Conservation (phyloP, 2,797 vertebrate species). For the Otolemur crassicaudatus region DNA sequence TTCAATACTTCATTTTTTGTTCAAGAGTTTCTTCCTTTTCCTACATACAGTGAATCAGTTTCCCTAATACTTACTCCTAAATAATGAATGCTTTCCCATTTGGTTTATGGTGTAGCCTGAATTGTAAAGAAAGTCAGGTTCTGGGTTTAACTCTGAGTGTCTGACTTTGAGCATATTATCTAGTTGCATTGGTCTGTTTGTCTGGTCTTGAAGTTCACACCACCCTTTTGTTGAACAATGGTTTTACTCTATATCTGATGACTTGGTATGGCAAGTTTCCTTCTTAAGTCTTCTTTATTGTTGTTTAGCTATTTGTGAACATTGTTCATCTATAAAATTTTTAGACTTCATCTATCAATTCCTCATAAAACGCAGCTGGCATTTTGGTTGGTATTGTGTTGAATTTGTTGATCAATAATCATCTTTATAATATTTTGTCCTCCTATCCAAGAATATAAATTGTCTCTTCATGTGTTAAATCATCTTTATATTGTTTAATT, state of each 20-base stretch:
- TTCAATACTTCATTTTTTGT: not conserved
- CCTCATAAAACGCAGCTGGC: not conserved
- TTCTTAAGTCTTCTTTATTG: not conserved
- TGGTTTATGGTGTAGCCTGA: not conserved
- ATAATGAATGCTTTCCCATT: not conserved
- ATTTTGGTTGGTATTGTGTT: not conserved
- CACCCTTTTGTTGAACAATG: not conserved
- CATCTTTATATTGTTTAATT: not conserved
- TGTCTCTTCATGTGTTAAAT: not conserved
- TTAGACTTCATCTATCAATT: not conserved
- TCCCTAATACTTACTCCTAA: not conserved
- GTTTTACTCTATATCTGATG: not conserved
- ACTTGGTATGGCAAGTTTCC: not conserved
- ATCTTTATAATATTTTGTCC: conserved; percentile 32
- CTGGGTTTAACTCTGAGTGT: not conserved
- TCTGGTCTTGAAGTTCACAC: not conserved
- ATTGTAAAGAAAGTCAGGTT: not conserved
- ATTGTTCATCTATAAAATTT: not conserved
- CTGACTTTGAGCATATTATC: not conserved
- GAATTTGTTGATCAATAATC: not conserved
- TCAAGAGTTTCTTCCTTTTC: not conserved
- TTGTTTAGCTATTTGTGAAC: not conserved
- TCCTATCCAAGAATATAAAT: not conserved
- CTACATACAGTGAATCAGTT: not conserved
- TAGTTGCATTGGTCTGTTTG: not conserved